Evolutionary conservation across 37 sponge, comb jelly and placozoan species (phyloP).

Genomic region (Axinella damicornis): DNA sequence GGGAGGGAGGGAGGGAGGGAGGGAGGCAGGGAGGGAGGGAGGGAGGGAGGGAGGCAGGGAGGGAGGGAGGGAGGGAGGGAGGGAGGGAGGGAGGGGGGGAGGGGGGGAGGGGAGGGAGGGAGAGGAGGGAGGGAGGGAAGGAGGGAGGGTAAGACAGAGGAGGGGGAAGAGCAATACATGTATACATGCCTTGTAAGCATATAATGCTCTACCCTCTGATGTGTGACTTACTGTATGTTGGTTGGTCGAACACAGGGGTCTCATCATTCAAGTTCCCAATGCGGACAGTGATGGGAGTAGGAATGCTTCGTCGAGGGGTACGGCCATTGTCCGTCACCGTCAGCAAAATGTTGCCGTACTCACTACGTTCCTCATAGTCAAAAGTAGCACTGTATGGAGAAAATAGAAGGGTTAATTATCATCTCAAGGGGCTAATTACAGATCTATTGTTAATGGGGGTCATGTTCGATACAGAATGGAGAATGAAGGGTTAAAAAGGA

Average conservation of each 20-base stretch:
- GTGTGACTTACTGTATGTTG: conserved; percentile 55
- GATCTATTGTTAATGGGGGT: too few relatives aligned
- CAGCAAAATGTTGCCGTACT: conserved; percentile 18
- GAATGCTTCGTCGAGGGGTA: conserved; percentile 14
- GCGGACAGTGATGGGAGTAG: conserved; percentile 13
- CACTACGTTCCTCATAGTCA: conserved; percentile 27
- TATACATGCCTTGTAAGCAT: not conserved
- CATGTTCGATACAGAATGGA: too few relatives aligned
- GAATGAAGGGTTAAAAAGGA: too few relatives aligned
- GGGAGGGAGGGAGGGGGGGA: not conserved
- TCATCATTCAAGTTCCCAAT: conserved; percentile 61
- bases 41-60: not conserved
- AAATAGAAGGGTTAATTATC: too few relatives aligned
- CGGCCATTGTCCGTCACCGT: conserved; percentile 53
- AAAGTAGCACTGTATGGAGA: conserved; percentile 20
- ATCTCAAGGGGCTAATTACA: too few relatives aligned
- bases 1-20: not conserved
- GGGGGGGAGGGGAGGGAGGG: not conserved
- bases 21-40: not conserved
- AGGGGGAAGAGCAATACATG: not conserved
- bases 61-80: too few relatives aligned
- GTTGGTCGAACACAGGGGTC: conserved; percentile 43
- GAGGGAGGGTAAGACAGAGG: not conserved
- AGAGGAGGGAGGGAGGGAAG: not conserved
- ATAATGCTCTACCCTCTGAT: not conserved